Evolutionary conservation across 2,888 invertebrate genomes (phyloP), one percentile per base, ranked within the genome.

Genomic region (Ophion slaviceki): DNA sequence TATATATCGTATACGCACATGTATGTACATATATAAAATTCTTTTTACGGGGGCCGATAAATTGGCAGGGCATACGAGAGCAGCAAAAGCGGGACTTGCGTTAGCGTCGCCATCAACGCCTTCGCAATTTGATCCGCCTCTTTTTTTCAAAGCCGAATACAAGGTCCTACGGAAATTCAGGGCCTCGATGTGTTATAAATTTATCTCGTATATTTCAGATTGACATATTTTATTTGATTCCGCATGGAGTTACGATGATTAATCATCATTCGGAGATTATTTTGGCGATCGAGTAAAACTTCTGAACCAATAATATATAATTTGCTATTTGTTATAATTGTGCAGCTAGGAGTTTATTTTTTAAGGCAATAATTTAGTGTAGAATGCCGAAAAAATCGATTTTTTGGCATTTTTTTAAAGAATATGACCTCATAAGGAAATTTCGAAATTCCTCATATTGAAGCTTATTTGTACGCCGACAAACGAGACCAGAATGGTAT

Each of bases 11-110:
- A 62, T 62, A 62, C 36, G 17, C 24, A 24, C 20, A 70, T 24
- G 24, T 14, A 2, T 68, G 14, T 17, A 80, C n/a, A 68, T 62
- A 79, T 28, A 57, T n/a, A 28, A 61, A 53, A 68, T 68, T 59
- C 45, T 62, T 75, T 57, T 77, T 75, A 81, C 68, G 84, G 81
- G 80, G 81, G 81, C 84, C 77, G 84, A 81, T 80, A 45, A 81
- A 71, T 81, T 72, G 84, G 71, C 76, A 72, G 66, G 36, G 71
- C 76, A 76, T 59, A 70, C 17, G 53, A 71, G 70, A 64, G 53
- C 40, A 75, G 68, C 62, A 53, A 74, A 47, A 28, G 71, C 36
- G 59, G 57, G 47, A 47, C 72, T 47, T 47, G 61, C 70, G 45
- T 79, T 64, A 28, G 57, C 82, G 53, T 24, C 76, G 72, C 17